A percentile compares a stretch with the other conserved stretches of the same genome.
phyloP scores from a whole-genome alignment of 2,888 invertebrate genomes.

The Chymomyza amoena region DNA sequence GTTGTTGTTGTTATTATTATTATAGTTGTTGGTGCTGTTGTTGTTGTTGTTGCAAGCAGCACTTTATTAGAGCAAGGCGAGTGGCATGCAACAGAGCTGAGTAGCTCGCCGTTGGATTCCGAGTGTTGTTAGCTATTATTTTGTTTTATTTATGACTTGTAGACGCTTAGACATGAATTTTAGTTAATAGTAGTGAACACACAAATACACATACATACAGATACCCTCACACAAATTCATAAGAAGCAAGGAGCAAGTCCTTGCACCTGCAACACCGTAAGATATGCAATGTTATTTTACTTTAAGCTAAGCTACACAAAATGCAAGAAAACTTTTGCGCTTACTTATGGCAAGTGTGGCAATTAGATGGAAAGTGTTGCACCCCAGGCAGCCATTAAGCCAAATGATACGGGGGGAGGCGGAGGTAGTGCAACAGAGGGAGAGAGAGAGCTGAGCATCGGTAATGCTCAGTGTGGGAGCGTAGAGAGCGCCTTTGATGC shows the following conservation, averaged over 20 bases:
- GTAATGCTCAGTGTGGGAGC: not conserved
- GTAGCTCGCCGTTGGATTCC: conserved; percentile 6
- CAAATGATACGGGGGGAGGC: not conserved
- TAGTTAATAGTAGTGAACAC: not conserved
- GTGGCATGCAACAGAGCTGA: conserved; percentile 11
- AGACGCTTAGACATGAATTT: conserved; percentile 48
- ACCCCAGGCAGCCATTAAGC: conserved; percentile 15
- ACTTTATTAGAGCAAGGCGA: conserved; percentile 50
- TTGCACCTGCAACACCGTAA: conserved; percentile 34
- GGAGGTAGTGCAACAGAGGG: not conserved
- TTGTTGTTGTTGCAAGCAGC: conserved; percentile 19
- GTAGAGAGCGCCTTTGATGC: not conserved
- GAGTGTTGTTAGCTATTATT: conserved; percentile 41
- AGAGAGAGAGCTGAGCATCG: not conserved
- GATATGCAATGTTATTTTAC: conserved; percentile 47
- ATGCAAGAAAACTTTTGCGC: conserved; percentile 21
- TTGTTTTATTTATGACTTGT: conserved; percentile 60
- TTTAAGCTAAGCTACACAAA: conserved; percentile 20
- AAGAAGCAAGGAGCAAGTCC: not conserved
- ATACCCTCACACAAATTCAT: conserved; percentile 8
- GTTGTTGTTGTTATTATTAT: conserved; percentile 18
- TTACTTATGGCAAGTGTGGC: conserved; percentile 37
- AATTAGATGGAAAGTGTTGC: conserved; percentile 43
- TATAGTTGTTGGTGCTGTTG: conserved; percentile 13
- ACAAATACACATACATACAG: not conserved